Percentiles rank a stretch among this genome's conserved stretches.
Evolutionary conservation across 2,888 invertebrate species (phyloP).

Genomic region (Diabrotica balteata): DNA sequence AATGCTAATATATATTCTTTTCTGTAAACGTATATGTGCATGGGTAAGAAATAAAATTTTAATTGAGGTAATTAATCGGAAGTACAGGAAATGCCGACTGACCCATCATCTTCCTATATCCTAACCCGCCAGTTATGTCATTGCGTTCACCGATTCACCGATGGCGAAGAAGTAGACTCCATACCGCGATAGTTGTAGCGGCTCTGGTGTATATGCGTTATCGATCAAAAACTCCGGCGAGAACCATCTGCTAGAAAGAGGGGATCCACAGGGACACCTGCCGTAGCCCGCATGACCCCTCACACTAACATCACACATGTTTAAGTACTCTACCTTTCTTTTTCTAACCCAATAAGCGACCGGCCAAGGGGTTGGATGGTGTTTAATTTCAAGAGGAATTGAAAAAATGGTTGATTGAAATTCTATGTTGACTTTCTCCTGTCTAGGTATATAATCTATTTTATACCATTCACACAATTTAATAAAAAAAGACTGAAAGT

Average conservation of each 20-base stretch:
- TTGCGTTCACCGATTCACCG: slow-evolving; percentile 12
- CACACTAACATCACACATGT: slow-evolving; percentile 42
- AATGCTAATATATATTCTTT: too few species aligned
- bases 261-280: slow-evolving; percentile 52
- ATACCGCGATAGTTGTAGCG: slow-evolving; percentile 4
- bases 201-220: slow-evolving; percentile 20
- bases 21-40: too few species aligned
- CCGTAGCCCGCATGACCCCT: slow-evolving; percentile 54
- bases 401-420: not conserved
- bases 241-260: slow-evolving; percentile 47
- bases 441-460: too few species aligned
- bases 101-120: slow-evolving; percentile 5
- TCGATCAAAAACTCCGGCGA: slow-evolving; percentile 36
- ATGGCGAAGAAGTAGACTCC: slow-evolving; percentile 8
- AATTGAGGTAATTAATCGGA: slow-evolving; percentile 5
- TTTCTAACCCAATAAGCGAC: slow-evolving; percentile 28
- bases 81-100: slow-evolving; percentile 13
- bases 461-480: too few species aligned
- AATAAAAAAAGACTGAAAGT: too few species aligned
- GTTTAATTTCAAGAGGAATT: slow-evolving; percentile 1
- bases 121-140: slow-evolving; percentile 19
- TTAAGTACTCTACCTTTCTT: slow-evolving; percentile 34
- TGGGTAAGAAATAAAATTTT: too few species aligned
- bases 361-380: slow-evolving; percentile 24
- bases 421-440: too few species aligned